Conservation (phyloP, 1,140 invertebrate genomes). For the Drosophila athabasca region DNA sequence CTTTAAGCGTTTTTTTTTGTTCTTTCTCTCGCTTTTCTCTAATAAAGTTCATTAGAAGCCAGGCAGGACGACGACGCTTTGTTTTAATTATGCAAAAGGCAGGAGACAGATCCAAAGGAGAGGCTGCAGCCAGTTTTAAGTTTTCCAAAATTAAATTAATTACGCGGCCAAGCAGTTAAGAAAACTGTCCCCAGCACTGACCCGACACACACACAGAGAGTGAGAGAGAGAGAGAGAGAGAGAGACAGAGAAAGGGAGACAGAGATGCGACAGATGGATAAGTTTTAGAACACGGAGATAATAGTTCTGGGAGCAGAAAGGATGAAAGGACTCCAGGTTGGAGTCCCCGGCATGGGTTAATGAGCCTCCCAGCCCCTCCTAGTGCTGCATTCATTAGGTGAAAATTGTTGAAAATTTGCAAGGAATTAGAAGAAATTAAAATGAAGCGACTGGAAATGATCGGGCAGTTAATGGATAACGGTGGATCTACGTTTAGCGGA, state of each 20-base stretch:
- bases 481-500: too few relatives aligned
- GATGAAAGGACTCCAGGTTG: constrained; percentile 18
- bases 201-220: not conserved
- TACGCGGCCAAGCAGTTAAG: constrained; percentile 73
- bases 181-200: constrained; percentile 60
- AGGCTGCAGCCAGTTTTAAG: constrained; percentile 57
- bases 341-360: constrained; percentile 19
- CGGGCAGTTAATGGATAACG: not conserved
- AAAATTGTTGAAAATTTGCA: constrained; percentile 17
- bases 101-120: constrained; percentile 5
- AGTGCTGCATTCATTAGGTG: constrained; percentile 36
- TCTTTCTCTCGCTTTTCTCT: constrained; percentile 33
- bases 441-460: not conserved
- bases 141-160: constrained; percentile 72
- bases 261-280: constrained; percentile 46
- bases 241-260: constrained; percentile 7
- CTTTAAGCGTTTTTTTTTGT: constrained; percentile 45
- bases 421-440: constrained; percentile 14
- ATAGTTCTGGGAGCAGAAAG: constrained; percentile 56
- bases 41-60: constrained; percentile 61
- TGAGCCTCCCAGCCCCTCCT: constrained; percentile 31
- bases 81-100: constrained; percentile 54
- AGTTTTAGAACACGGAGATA: constrained; percentile 61
- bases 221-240: constrained; percentile 18
- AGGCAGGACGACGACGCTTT: constrained; percentile 35